Evolutionary conservation across 2,113 vertebrate species (phyloP), one percentile per base, ranked within the genome.

Genomic region (Tychaedon coryphoeus): DNA sequence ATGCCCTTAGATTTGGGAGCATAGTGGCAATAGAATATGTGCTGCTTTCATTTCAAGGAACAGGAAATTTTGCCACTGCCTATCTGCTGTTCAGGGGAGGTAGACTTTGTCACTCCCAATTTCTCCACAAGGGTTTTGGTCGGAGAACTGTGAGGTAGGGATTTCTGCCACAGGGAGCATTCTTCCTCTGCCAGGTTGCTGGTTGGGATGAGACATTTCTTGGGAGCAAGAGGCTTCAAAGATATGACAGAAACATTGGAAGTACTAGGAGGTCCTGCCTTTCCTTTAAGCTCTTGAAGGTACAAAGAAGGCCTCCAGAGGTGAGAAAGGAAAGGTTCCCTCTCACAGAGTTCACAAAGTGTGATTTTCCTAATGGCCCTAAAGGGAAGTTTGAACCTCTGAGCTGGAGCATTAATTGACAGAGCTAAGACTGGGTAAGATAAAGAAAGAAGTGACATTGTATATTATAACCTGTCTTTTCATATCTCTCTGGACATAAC

Each of bases 401-500:
- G 47, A 79, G 80, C 54, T 48, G 28, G 15, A 85, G 73, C 51
- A 48, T 86, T 96, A 93, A 93, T 96, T 90, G 69, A 34, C 38
- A 75, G 86, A 65, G 71, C 77, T 53, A 67, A 88, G 33, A 23
- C 19, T 92, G 61, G 42, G 18, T 82, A 47, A 93, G 75, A 79
- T 72, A 51, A 79, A 88, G 54, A 48, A 70, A 88, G 70, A 92
- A 86, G 77, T 91, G 79, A 56, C 95, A 92, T 25, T 16, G 8
- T 90, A 64, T 90, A 90, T 96, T 95, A 93, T 90, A 51, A 5
- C 54, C 48, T 95, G 93, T 97, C 95, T 96, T 96, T 87, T 97
- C 91, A 57, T 48, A 90, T 97, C 56, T 79, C 12, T 58, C 45
- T 57, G 60, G 71, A 31, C 45, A 38, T 95, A 96, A 97, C 90